Evolutionary conservation across 1,140 invertebrate species (phyloP).

Genomic region (Neocloeon triangulifer): DNA sequence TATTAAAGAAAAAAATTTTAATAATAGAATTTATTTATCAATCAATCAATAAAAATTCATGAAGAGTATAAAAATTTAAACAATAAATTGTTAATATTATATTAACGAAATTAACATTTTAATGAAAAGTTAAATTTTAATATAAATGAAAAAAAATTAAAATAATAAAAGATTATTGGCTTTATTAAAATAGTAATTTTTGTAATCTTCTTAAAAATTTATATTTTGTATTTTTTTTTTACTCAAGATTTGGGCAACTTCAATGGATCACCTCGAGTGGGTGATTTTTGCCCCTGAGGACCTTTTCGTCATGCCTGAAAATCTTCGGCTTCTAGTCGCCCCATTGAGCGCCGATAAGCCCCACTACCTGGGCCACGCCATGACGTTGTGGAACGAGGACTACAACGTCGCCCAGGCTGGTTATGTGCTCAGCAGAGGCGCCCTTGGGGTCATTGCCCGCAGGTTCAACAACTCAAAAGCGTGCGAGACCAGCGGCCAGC

Average conservation of each 20-base stretch:
- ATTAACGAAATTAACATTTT: too few relatives aligned
- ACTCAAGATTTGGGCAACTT: conserved; percentile 1
- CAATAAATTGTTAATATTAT: too few relatives aligned
- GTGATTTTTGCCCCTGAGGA: conserved; percentile 23
- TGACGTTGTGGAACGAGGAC: conserved; percentile 20
- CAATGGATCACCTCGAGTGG: conserved; percentile 15
- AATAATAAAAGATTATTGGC: too few relatives aligned
- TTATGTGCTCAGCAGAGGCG: conserved; percentile 22
- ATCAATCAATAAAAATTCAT: too few relatives aligned
- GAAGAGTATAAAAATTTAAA: too few relatives aligned
- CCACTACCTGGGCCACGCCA: conserved; percentile 25
- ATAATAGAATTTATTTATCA: too few relatives aligned
- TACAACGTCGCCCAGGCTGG: conserved; percentile 26
- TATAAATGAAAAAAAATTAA: too few relatives aligned
- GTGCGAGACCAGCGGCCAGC: conserved; percentile 21
- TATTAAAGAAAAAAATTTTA: too few relatives aligned
- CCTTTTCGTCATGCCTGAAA: conserved; percentile 23
- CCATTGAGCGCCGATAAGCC: conserved; percentile 15
- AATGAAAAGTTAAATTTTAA: too few relatives aligned
- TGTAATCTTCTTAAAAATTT: too few relatives aligned
- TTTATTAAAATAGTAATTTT: too few relatives aligned
- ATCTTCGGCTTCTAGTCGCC: conserved; percentile 20
- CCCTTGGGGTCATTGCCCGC: conserved; percentile 15
- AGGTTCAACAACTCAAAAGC: conserved; percentile 18
- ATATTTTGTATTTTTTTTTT: too few relatives aligned